Evolutionary conservation across 2,113 vertebrate species (phyloP), one percentile per base, ranked within the genome.

Genomic region (Ovis aries): DNA sequence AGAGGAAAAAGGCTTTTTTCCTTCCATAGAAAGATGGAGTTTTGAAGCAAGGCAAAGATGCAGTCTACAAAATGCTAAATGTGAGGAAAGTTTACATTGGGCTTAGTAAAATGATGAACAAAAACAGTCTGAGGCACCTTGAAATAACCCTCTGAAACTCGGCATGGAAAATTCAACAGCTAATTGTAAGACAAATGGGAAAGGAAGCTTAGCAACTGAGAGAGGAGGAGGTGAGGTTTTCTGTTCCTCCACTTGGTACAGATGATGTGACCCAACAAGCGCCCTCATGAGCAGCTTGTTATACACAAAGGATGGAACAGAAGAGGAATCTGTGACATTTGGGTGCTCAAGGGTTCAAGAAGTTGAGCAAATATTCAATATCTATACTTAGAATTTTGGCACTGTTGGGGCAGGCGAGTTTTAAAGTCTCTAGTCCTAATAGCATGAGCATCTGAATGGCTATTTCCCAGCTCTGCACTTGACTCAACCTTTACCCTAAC

Each of bases 41-140:
- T 96, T 94, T 52, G 91, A 50, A 95, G 71, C 64, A 59, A 90
- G 55, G 43, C 48, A 77, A 93, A 98, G 45, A 81, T 81, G 43
- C 10, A 6, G 62, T 15, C 16, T 83, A 53, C 33, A 95, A 89
- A 78, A 50, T n/a, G 48, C 40, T 89, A 45, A 25, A 33, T 50
- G 25, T 31, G 36, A 88, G 50, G 2, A 48, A 19, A 43, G 33
- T 77, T 55, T 93, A 86, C 2, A 77, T 14, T 36, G 81, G 52
- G 48, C 14, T 89, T 94, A 92, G 84, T n/a, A 88, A 87, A 71
- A 62, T 19, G 52, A 91, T 23, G 16, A 88, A 78, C 29, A 83
- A 60, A 96, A 90, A 81, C 78, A 82, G 45, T 40, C 19, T 1
- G 12, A 19, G 7, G 77, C 52, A 9, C n/a, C 62, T 71, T 21